Conservation (phyloP, 1,140 invertebrate species). For the Varroa destructor region DNA sequence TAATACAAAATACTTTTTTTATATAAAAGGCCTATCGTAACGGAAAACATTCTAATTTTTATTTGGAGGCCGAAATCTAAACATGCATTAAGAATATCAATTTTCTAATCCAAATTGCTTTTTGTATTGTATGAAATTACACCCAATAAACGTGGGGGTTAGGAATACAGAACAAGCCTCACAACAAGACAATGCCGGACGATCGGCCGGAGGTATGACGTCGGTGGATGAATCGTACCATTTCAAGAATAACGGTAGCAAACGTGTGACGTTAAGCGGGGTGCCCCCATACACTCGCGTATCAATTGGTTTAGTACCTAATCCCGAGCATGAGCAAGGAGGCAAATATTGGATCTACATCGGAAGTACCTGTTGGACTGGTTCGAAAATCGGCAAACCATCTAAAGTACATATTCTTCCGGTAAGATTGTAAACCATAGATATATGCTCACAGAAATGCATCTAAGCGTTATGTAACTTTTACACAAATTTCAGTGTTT, state of each 20-base stretch:
- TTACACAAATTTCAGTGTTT: too few relatives aligned
- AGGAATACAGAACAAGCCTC: too few relatives aligned
- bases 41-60: too few relatives aligned
- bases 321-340: constrained; percentile 18
- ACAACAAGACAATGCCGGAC: not conserved
- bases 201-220: not conserved
- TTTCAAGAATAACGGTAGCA: constrained; percentile 21
- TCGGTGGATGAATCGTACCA: constrained; percentile 25
- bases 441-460: too few relatives aligned
- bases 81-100: too few relatives aligned
- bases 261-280: constrained; percentile 8
- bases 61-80: too few relatives aligned
- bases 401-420: not conserved
- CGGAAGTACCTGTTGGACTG: constrained; percentile 18
- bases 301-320: constrained; percentile 14
- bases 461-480: too few relatives aligned
- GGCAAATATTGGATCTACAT: constrained; percentile 24
- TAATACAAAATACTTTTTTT: too few relatives aligned
- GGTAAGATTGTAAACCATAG: not conserved
- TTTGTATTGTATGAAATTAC: too few relatives aligned
- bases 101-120: too few relatives aligned
- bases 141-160: too few relatives aligned
- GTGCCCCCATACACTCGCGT: not conserved
- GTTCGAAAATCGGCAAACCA: constrained; percentile 18
- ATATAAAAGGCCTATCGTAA: too few relatives aligned